Evolutionary conservation across 1,140 invertebrate genomes (phyloP), one percentile per base, ranked within the genome.

Genomic region (Maconellicoccus hirsutus): DNA sequence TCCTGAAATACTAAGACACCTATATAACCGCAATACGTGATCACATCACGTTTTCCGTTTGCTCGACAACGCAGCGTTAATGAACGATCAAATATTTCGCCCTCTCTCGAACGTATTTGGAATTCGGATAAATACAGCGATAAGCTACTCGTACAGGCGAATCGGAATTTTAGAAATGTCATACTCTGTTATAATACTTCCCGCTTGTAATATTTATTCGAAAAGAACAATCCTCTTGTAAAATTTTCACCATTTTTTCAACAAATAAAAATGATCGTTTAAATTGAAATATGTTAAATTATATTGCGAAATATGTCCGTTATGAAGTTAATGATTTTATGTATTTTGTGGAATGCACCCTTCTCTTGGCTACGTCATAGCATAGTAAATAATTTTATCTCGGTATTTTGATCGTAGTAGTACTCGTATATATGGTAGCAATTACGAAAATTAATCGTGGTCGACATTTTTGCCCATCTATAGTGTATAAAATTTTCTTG

Each of bases 251-350:
- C 29, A 33, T 33, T 33, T 33, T 52, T 52, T 52, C 42, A 16
- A 4, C 29, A 16, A 8, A 52, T 52, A 52, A 52, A 52, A 52
- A 52, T 52, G 10, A 52, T 19, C 12, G n/a, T 16, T 52, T 52
- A 52, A 19, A 52, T 52, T 52, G 42, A 52, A 52, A 52, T 52
- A 52, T 52, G 42, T 52, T 16, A 52, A 52, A 52, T 52, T 52
- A 6, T 52, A 19, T 52, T 16, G n/a, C 42, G n/a, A 52, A 52
- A 52, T 52, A 52, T 52, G 42, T 52, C 42, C 42, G 10, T 52
- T 14, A 52, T 16, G 10, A 52, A 19, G 10, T 52, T 52, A 52
- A 52, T 52, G 42, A 14, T 52, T 52, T 52, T 19, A 52, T 52
- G 29, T 33, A 33, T 33, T 33, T 33, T 33, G 12, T 12, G 29